Evolutionary conservation across 2,888 invertebrate genomes (phyloP), one percentile per base, ranked within the genome.

Genomic region (Parnassius orleans): DNA sequence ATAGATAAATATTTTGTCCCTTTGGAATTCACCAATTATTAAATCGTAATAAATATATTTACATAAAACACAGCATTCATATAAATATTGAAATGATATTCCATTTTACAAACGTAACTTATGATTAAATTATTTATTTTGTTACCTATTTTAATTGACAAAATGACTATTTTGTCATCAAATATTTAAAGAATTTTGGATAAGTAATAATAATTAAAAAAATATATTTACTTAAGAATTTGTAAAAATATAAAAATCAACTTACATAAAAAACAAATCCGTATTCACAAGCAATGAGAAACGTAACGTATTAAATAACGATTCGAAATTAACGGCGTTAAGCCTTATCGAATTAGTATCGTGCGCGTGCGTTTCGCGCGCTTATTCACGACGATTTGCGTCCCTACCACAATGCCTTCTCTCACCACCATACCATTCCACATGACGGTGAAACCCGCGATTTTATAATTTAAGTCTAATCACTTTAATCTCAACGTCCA

Each of bases 331-430:
- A 63, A 51, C 59, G 52, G 42, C 46, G 11, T 53, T 41, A 51
- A 52, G 43, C 50, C 53, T 50, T 52, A 53, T 56, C 24, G 11
- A 46, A 33, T 33, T 33, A 33, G 33, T 33, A 33, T 46, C 59
- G n/a, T 42, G 64, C 62, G 68, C 69, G 69, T 68, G 68, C 66
- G 69, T 64, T 65, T 61, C 57, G 61, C 66, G 68, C 68, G 64
- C 66, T 54, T 56, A 60, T 60, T 63, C 65, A 47, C 66, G 65
- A 59, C 63, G 57, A 48, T 66, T 66, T 68, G 66, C 60, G 57
- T 65, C 68, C 69, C 69, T 68, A 61, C 68, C 65, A 68, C 68
- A 44, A 14, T 47, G 19, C 59, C 57, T 55, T 61, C 60, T 59
- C 57, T 62, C 61, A 64, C 64, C 64, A 65, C 66, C 57, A 47